Percentiles rank a stretch among this genome's conserved stretches.
phyloP scores from a whole-genome alignment of 35 echinoderm and acorn worm genomes.

The Diadema setosum region DNA sequence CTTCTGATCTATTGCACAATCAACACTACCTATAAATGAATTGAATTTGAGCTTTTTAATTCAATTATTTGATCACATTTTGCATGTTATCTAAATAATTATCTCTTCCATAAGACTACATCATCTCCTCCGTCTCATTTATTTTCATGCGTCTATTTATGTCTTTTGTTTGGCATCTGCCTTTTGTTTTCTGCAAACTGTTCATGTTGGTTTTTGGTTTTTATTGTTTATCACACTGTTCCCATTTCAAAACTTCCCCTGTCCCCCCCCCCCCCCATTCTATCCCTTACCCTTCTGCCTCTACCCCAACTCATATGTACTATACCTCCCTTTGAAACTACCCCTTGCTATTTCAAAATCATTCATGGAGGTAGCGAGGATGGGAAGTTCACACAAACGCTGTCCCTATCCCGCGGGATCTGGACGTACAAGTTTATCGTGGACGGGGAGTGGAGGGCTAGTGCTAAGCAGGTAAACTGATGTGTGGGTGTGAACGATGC shows the following conservation, averaged over 20 bases:
- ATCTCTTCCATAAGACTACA: no score
- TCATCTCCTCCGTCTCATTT: no score
- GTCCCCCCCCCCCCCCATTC: neutral
- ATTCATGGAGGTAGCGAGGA: conserved; percentile 14
- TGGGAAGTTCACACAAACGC: conserved; percentile 9
- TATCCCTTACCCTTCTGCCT: neutral
- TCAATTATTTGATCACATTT: no score
- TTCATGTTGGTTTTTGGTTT: no score
- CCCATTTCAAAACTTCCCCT: neutral
- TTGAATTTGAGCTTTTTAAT: no score
- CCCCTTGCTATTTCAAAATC: neutral
- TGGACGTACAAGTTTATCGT: conserved; percentile 75
- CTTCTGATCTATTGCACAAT: no score
- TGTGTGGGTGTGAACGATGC: no score
- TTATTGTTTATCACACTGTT: neutral
- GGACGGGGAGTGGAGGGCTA: conserved; percentile 64
- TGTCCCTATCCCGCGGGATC: conserved; percentile 12
- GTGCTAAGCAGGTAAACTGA: conserved; percentile 52
- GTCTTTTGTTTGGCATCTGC: no score
- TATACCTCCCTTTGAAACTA: neutral
- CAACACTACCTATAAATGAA: no score
- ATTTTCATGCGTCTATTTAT: no score
- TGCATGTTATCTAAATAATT: no score
- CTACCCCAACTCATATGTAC: neutral
- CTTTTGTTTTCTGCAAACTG: no score